Evolutionary conservation across 2,113 vertebrate species (phyloP), one percentile per base, ranked within the genome.

Genomic region (Piprites chloris): DNA sequence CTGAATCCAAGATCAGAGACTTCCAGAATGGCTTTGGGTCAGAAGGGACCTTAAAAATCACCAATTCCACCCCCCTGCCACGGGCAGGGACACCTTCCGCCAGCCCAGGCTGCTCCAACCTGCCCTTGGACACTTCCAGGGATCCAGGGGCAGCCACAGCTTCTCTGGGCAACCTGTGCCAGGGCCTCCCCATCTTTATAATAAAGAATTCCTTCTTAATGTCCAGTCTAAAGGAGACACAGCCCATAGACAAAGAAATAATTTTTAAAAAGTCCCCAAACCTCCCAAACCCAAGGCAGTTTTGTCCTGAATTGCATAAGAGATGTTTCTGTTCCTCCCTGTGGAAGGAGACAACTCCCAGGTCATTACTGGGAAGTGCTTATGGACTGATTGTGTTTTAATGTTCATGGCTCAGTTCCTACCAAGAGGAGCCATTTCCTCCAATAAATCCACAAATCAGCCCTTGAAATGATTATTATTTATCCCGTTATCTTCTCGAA

Each of bases 351-450:
- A 53, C 4, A 39, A n/a, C 19, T 80, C 52, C 37, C 39, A 27
- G 28, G 12, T 32, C n/a, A 8, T 22, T 44, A 4, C 5, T n/a
- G 22, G 30, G 46, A 61, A 79, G 69, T 74, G 14, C 17, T 27
- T 39, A 26, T 37, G 35, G 35, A 1, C 14, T 5, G 35, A 1
- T 12, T 5, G 2, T 13, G 4, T 2, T 66, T 59, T 33, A 37
- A 18, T 9, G 12, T 55, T 23, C 46, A 21, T 16, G 41, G 42
- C 30, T 19, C 68, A 26, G 23, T 41, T 84, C 67, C 56, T 69
- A 17, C 24, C 23, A 53, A 20, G 4, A 49, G 22, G 46, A 75
- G 6, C 7, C 18, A 22, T 47, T 56, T 88, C 12, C n/a, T 72
- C n/a, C 65, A 68, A 9, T 3, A 62, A 17, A 63, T 20, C 39